A percentile compares a stretch with the other conserved stretches of the same genome.
Conservation (phyloP, 2,113 vertebrate species). For the Isichthys henryi region DNA sequence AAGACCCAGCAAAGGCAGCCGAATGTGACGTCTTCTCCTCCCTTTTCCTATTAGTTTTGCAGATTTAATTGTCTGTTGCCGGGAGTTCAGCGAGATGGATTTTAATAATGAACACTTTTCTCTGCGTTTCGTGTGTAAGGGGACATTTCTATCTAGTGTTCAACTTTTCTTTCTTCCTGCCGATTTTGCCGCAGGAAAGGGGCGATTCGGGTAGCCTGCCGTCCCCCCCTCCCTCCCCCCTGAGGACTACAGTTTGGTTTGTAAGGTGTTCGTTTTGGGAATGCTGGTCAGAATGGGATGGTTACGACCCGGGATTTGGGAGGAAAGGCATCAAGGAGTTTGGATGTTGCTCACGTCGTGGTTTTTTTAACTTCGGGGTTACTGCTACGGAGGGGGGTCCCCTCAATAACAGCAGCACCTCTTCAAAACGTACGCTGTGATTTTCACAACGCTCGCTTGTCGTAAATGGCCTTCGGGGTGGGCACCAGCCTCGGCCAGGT, state of each 20-base stretch:
- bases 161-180: background rate
- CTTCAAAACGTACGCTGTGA: background rate
- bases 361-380: background rate
- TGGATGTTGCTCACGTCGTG: background rate
- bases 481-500: background rate
- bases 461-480: background rate
- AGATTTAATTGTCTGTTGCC: conserved; percentile 44
- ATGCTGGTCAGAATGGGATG: background rate
- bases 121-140: conserved; percentile 3
- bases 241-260: background rate
- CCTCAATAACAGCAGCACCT: background rate
- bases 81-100: background rate
- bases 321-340: background rate
- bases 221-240: background rate
- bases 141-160: conserved; percentile 7
- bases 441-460: no score
- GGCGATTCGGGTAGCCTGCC: background rate
- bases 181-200: background rate
- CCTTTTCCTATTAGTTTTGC: conserved; percentile 45
- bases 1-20: conserved; percentile 37
- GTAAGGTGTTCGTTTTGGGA: background rate
- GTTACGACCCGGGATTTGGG: background rate
- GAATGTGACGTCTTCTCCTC: conserved; percentile 42
- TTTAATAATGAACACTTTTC: conserved; percentile 13
- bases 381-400: no score